Evolutionary conservation across 2,113 vertebrate genomes (phyloP).

Genomic region (Tragelaphus buxtoni): DNA sequence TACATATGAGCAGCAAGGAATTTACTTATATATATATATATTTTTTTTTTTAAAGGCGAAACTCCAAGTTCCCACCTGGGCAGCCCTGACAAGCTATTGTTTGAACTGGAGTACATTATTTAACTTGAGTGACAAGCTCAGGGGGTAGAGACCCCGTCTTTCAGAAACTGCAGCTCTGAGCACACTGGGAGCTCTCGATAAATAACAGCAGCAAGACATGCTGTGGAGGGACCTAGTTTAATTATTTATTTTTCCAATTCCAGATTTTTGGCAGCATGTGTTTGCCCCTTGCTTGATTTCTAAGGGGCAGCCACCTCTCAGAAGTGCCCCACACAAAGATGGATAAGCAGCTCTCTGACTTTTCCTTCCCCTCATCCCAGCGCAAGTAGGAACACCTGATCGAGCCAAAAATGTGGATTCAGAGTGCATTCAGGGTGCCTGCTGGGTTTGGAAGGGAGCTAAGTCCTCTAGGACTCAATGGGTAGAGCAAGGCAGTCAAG

Average conservation of each 20-base stretch:
- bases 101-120: conserved; percentile 59
- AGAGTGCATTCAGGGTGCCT: conserved; percentile 22
- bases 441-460: conserved; percentile 51
- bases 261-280: conserved; percentile 47
- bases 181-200: conserved; percentile 67
- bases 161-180: conserved; percentile 48
- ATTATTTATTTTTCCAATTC: conserved; percentile 54
- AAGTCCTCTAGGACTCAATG: conserved; percentile 49
- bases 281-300: conserved; percentile 49
- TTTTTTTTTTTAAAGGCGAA: not conserved
- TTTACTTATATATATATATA: conserved; percentile 35
- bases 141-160: conserved; percentile 65
- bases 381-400: conserved; percentile 11
- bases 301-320: conserved; percentile 11
- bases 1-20: conserved; percentile 45
- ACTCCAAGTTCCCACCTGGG: conserved; percentile 65
- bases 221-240: conserved; percentile 48
- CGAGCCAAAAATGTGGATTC: not conserved
- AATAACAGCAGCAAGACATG: conserved; percentile 60
- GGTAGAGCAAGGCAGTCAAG: conserved; percentile 45
- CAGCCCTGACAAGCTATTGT: conserved; percentile 68
- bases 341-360: not conserved
- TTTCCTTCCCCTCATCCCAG: not conserved
- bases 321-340: not conserved
- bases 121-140: conserved; percentile 60